Conservation (phyloP, 2,797 vertebrate genomes). For the Myotis vivesi region DNA sequence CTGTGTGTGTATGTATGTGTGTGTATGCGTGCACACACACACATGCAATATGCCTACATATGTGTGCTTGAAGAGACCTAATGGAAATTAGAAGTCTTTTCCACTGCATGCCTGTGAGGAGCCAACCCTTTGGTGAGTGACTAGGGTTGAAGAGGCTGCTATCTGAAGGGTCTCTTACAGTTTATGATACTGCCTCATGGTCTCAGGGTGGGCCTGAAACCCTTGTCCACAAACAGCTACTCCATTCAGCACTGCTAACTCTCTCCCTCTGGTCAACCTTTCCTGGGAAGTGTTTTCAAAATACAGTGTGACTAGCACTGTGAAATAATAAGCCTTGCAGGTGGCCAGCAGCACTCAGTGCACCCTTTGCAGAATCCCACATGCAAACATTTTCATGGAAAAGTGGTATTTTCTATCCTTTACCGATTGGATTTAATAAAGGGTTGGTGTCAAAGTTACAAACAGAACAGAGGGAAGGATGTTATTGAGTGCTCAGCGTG, state of each 20-base stretch:
- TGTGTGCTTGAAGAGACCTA: not conserved
- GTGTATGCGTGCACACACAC: not conserved
- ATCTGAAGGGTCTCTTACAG: not conserved
- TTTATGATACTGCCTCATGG: not conserved
- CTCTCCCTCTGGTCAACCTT: not conserved
- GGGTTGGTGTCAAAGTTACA: not conserved
- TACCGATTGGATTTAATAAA: constrained; percentile 4
- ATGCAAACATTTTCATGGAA: not conserved
- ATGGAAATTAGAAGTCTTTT: not conserved
- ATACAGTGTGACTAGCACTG: not conserved
- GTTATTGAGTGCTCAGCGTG: not conserved
- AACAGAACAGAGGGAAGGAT: not conserved
- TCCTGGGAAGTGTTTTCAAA: not conserved
- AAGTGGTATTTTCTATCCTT: not conserved
- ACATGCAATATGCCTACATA: accelerated
- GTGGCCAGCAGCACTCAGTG: not conserved
- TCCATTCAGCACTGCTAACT: not conserved
- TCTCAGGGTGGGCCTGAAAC: not conserved
- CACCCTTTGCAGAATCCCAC: not conserved
- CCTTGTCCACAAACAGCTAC: not conserved
- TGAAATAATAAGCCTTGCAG: not conserved
- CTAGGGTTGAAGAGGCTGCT: not conserved
- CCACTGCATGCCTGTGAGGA: not conserved
- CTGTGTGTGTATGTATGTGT: not conserved
- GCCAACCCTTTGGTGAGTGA: not conserved